A percentile compares a stretch with the other conserved stretches of the same genome.
Evolutionary conservation across 2,797 vertebrate genomes (phyloP).

Genomic region (Myripristis murdjan): DNA sequence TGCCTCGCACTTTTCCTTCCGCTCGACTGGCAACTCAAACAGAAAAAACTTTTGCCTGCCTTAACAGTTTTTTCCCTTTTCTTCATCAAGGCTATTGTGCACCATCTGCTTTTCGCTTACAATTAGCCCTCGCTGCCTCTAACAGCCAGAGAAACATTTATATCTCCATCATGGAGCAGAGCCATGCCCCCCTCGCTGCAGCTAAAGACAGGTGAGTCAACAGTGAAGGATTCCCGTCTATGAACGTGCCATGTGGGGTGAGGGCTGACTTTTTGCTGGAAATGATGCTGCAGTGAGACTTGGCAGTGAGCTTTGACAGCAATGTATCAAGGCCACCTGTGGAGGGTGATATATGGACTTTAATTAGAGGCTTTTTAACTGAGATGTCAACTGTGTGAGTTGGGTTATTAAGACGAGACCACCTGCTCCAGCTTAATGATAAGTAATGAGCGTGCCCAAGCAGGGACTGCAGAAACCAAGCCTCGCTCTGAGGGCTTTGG

Average conservation of each 20-base stretch:
- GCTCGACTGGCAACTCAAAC: slow-evolving; percentile 39
- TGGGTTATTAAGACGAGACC: slow-evolving; percentile 60
- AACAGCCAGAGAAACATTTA: slow-evolving; percentile 52
- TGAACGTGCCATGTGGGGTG: slow-evolving; percentile 28
- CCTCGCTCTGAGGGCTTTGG: background rate
- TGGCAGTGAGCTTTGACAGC: slow-evolving; percentile 32
- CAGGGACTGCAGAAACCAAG: slow-evolving; percentile 57
- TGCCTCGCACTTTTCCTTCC: slow-evolving; percentile 13
- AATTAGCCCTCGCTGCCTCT: slow-evolving; percentile 57
- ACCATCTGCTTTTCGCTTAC: slow-evolving; percentile 65
- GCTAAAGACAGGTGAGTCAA: slow-evolving; percentile 50
- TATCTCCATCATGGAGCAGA: slow-evolving; percentile 36
- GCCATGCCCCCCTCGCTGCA: background rate
- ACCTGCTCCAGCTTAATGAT: slow-evolving; percentile 47
- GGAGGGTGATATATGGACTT: slow-evolving; percentile 64
- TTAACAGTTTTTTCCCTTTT: slow-evolving; percentile 25
- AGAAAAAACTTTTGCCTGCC: slow-evolving; percentile 38
- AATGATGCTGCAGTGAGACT: slow-evolving; percentile 16
- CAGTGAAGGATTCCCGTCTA: slow-evolving; percentile 35
- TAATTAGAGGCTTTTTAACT: slow-evolving; percentile 69
- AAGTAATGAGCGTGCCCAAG: slow-evolving; percentile 47
- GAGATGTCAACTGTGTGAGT: slow-evolving; percentile 54
- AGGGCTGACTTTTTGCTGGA: slow-evolving; percentile 15
- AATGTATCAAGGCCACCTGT: slow-evolving; percentile 58
- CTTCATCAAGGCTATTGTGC: slow-evolving; percentile 42